These are phyloP conservation scores for Cichladusa arquata DNA, from an alignment of 2,113 vertebrate genomes.

Conservation along the genomic window DNA sequence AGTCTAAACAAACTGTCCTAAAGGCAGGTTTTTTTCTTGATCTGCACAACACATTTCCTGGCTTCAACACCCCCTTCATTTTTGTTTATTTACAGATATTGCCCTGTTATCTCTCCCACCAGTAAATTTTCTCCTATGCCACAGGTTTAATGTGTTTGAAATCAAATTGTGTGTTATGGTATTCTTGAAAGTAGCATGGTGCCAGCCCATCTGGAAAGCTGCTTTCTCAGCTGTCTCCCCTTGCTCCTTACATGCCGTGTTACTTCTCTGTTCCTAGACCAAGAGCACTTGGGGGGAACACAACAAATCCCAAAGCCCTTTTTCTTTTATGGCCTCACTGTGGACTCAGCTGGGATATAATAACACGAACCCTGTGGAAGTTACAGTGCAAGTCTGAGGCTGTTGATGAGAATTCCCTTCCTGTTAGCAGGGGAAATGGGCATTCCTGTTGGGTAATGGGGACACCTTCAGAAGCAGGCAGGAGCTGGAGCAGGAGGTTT, in stretches of 20 bases:
- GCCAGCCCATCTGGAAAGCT: background rate
- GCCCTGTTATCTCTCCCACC: background rate
- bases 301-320: background rate
- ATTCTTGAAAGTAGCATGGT: background rate
- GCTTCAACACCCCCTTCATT: background rate
- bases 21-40: background rate
- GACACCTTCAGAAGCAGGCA: background rate
- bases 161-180: background rate
- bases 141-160: background rate
- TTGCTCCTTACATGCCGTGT: background rate
- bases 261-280: background rate
- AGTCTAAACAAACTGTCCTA: background rate
- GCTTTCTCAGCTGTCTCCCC: background rate
- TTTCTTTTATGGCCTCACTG: background rate
- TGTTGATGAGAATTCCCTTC: background rate
- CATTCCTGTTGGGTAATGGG: background rate
- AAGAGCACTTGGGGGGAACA: rapidly evolving
- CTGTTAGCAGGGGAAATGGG: background rate
- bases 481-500: background rate
- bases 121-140: background rate
- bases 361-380: background rate
- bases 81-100: background rate
- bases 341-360: background rate
- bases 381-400: background rate
- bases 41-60: background rate